Conservation (phyloP, 2,888 invertebrate species). For the Standfussiana lucernea region DNA sequence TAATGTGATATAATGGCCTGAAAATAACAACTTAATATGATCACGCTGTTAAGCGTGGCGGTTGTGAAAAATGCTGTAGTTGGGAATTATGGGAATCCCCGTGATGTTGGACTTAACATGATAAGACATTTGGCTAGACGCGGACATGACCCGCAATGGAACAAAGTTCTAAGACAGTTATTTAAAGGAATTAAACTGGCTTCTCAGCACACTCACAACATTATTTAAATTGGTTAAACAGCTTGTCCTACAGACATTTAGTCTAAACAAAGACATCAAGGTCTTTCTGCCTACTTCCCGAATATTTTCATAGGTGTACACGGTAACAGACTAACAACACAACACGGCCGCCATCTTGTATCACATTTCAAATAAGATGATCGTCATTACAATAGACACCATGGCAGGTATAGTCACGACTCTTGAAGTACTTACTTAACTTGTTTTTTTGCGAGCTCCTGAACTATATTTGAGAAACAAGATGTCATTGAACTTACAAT, state of each 20-base stretch:
- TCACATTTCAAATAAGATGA: slow-evolving; percentile 43
- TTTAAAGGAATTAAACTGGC: background rate
- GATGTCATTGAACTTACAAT: slow-evolving; percentile 56
- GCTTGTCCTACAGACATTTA: background rate
- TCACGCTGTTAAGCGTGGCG: background rate
- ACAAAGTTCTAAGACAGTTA: no score
- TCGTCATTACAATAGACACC: slow-evolving; percentile 41
- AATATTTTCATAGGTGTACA: slow-evolving; percentile 24
- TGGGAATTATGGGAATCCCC: background rate
- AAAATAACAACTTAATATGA: slow-evolving; percentile 24
- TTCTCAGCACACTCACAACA: background rate
- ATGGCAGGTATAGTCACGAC: slow-evolving; percentile 49
- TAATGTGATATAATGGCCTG: slow-evolving; percentile 32
- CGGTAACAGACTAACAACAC: background rate
- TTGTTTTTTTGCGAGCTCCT: slow-evolving; percentile 24
- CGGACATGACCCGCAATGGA: no score
- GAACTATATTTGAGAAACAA: slow-evolving; percentile 44
- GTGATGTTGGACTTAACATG: background rate
- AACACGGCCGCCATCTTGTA: slow-evolving; percentile 29
- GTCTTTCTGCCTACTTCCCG: slow-evolving; percentile 34
- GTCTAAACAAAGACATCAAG: slow-evolving; percentile 27
- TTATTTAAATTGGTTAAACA: background rate
- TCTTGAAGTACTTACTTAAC: slow-evolving; percentile 6
- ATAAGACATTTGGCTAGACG: background rate
- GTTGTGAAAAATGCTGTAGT: background rate